Base-by-base conservation (phyloP, 2,797 vertebrate genomes). In the Catamblyrhynchus diadema region DNA sequence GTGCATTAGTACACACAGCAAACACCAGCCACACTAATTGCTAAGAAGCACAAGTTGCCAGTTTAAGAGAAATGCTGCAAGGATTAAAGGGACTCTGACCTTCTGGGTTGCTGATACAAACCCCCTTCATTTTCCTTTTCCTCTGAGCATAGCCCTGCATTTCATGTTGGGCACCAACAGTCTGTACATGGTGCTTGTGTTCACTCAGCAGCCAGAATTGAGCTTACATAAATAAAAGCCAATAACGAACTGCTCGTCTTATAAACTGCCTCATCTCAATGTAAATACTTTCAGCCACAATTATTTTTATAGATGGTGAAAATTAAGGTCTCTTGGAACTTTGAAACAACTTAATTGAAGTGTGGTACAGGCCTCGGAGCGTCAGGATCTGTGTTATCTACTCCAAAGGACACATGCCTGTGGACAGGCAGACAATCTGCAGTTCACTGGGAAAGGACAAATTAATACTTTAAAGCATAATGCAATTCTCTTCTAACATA, bases 51-150 rank as follows among this genome's bases (percentile, higher is more conserved):
- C 16, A 35, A 83, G 7, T 18, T 50, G 14, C 28, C 41, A 81
- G 32, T 60, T 88, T 23, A 74, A 39, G 42, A 56, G 37, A 64
- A 83, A 92, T 35, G 30, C 9, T 71, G 71, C 32, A 65, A 53
- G 33, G 15, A 60, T 64, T 90, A 57, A 74, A 83, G 20, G 15
- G 8, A 85, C 53, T 37, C 41, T 67, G 41, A 37, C 21, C 53
- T 88, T 85, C 37, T 81, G 45, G 65, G 73, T 30, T 70, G 12
- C 8, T 62, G 42, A 50, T 42, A 64, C 11, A 67, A 86, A 71
- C 14, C 4, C 19, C n/a, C 12, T 53, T 16, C 37, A 45, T 83
- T 85, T 90, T 74, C n/a, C 78, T 88, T 94, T 88, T 81, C 53
- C 50, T 56, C 60, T 66, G 41, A 73, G 33, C 37, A 44, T 1